phyloP scores from a whole-genome alignment of 2,797 vertebrate species.

The Gymnothorax javanicus region DNA sequence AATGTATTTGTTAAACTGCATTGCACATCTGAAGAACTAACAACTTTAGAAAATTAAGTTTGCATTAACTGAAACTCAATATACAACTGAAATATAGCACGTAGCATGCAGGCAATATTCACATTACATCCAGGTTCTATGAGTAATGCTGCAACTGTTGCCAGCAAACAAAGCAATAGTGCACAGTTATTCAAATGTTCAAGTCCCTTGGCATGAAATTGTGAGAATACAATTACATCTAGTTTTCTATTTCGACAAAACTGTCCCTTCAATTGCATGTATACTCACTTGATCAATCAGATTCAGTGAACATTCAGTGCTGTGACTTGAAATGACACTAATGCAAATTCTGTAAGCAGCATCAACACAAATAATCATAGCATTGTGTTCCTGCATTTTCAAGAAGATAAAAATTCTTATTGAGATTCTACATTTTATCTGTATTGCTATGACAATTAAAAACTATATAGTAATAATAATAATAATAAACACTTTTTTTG shows the following conservation, averaged over 20 bases:
- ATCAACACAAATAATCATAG: too few species aligned
- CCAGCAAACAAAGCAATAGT: neutral
- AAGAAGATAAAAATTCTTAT: too few species aligned
- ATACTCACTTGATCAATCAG: too few species aligned
- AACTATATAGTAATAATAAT: too few species aligned
- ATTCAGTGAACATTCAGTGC: too few species aligned
- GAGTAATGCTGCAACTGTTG: neutral
- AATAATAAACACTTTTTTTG: neutral
- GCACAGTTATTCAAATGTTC: neutral
- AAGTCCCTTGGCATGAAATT: neutral
- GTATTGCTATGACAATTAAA: too few species aligned
- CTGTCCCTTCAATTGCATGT: too few species aligned
- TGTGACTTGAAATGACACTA: too few species aligned
- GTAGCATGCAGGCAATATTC: neutral
- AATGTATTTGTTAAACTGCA: neutral
- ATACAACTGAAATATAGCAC: neutral
- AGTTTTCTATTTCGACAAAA: neutral
- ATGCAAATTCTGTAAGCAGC: too few species aligned
- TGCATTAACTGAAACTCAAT: neutral
- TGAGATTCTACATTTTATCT: too few species aligned
- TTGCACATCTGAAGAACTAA: neutral
- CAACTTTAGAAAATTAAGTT: neutral
- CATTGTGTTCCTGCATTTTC: too few species aligned
- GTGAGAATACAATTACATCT: neutral
- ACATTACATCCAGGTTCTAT: neutral